Evolutionary conservation across 37 sponge, comb jelly and placozoan genomes (phyloP), one percentile per base, ranked within the genome.

Genomic region (Petrosia ficiformis): DNA sequence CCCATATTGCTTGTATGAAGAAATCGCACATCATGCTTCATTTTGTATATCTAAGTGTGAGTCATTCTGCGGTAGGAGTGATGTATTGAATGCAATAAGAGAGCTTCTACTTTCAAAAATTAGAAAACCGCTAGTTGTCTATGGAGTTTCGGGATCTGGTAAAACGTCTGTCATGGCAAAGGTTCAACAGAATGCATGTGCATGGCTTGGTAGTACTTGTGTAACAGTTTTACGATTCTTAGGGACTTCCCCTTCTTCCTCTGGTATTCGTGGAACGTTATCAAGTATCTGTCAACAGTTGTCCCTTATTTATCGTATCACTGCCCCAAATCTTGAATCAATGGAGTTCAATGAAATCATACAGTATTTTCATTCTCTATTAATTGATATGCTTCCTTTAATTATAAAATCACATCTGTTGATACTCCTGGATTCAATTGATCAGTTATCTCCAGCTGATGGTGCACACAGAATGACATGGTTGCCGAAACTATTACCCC

Each of bases 91-190:
- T 22, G 22, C 37, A 24, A 80, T 89, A 11, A 21, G 44, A 26
- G 26, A 59, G 10, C 78, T 26, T 48, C 1, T 88, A 16, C n/a
- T 30, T 26, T 70, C 73, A 6, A 4, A 73, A 8, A 10, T 37
- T 2, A 2, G 41, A 0, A 73, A 28, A 6, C 93, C 93, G 0
- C 71, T 92, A 19, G 67, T 92, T 39, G 26, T 92, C 24, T 54
- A 88, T 75, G 93, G 93, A 22, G 58, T 39, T 33, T 88, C 90
- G 4, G 93, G 93, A 35, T 75, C 78, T 29, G 93, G 93, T 11
- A 92, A 92, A 43, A 89, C 93, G 30, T 84, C 93, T 0, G 56
- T 92, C 30, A 83, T 92, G 73, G 90, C 93, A 14, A 73, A 77
- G 4, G 67, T 39, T 38, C 77, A 71, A 10, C 2, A 14, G 0